A percentile compares a stretch with the other conserved stretches of the same genome.
These are phyloP conservation scores for Halyomorpha halys DNA, from an alignment of 1,140 invertebrate genomes.

Conservation along the genomic window DNA sequence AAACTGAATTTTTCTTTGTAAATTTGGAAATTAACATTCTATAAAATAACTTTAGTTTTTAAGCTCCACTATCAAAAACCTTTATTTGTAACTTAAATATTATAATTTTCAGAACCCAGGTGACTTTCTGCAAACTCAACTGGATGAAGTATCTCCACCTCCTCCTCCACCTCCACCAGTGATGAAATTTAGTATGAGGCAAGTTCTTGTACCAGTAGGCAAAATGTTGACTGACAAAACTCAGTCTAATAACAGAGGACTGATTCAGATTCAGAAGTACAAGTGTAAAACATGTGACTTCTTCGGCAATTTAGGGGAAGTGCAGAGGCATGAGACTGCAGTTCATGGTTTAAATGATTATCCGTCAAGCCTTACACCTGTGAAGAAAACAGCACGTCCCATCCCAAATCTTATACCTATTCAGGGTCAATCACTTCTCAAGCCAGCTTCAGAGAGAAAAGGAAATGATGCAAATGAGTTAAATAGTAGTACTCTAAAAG, in stretches of 20 bases:
- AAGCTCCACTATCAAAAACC: not conserved
- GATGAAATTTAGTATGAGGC: constrained; percentile 1
- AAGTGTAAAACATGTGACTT: constrained; percentile 19
- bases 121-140: constrained; percentile 21
- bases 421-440: constrained; percentile 29
- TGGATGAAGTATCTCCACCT: constrained; percentile 5
- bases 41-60: not conserved
- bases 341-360: constrained; percentile 38
- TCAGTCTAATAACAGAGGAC: not conserved
- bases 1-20: too few relatives aligned
- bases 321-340: constrained; percentile 41
- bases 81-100: too few relatives aligned
- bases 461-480: constrained; percentile 2
- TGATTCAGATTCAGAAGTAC: constrained; percentile 21
- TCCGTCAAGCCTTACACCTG: constrained; percentile 29
- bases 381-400: constrained; percentile 36
- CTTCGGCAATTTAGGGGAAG: constrained; percentile 38
- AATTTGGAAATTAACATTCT: too few relatives aligned
- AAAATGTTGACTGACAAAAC: not conserved
- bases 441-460: not conserved
- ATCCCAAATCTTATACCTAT: constrained; percentile 62
- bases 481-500: constrained; percentile 38
- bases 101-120: constrained; percentile 20
- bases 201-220: not conserved
- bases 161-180: not conserved